Evolutionary conservation across 2,888 invertebrate species (phyloP).

Genomic region (Baccha elongata): DNA sequence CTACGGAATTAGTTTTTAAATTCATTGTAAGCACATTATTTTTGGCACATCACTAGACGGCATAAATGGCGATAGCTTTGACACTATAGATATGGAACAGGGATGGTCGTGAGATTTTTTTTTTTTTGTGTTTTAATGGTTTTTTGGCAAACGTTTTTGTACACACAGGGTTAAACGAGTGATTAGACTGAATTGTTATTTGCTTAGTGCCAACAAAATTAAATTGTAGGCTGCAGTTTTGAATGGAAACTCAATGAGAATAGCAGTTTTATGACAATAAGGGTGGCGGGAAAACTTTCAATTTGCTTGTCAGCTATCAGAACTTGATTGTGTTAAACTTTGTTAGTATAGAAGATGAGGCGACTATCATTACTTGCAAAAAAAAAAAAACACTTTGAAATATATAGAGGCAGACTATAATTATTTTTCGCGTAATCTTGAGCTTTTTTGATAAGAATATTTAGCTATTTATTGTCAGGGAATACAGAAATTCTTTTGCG

Average conservation of each 20-base stretch:
- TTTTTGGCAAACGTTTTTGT: conserved; percentile 44
- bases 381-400: conserved; percentile 21
- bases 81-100: conserved; percentile 18
- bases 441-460: conserved; percentile 30
- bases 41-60: conserved; percentile 1
- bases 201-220: conserved; percentile 18
- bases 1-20: conserved; percentile 49
- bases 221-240: conserved; percentile 22
- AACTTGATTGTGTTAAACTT: background rate
- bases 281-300: background rate
- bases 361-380: conserved; percentile 16
- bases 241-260: background rate
- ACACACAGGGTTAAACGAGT: conserved; percentile 37
- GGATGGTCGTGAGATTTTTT: conserved; percentile 31
- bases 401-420: conserved; percentile 41
- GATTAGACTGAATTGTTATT: conserved; percentile 25
- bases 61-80: conserved; percentile 15
- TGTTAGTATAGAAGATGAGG: background rate
- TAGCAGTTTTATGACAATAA: background rate
- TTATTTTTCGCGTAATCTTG: conserved; percentile 1
- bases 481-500: conserved; percentile 1
- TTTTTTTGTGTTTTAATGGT: conserved; percentile 1
- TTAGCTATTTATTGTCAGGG: conserved; percentile 4
- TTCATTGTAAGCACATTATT: conserved; percentile 51
- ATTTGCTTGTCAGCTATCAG: background rate